Base-by-base conservation (phyloP, 2,797 vertebrate species). In the Amniataba percoides region DNA sequence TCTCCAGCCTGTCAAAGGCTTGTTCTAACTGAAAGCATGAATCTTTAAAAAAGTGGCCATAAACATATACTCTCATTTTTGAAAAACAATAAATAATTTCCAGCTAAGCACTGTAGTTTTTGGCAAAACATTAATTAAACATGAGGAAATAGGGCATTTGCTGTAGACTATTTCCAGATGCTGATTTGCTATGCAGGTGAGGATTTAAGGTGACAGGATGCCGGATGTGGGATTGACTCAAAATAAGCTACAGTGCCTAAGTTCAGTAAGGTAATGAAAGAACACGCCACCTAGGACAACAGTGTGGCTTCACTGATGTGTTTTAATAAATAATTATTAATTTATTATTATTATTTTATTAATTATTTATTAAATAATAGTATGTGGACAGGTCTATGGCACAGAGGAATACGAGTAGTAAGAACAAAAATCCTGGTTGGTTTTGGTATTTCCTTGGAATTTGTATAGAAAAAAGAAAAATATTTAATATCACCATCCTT, bases 381-480 rank as follows among this genome's bases (percentile, higher is more conserved):
- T 34, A 45, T 34, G 18, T 25, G 25, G 11, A 40, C 10, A 59
- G 23, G 3, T 61, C 23, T 19, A 16, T 21, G 9, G 21, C 19
- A 58, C 18, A 63, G 19, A 18, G 12, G 11, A 40, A 59, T 18
- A 21, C 2, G 7, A 27, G 55, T 15, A 48, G 40, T 31, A 27
- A 25, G 7, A 39, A n/a, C 12, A 19, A 8, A 19, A 8, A 9
- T 7, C 1, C 14, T 45, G 36, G 4, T 8, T 48, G 25, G 23
- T 56, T 56, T 66, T 25, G 23, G 7, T 51, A 21, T 76, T 66
- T 69, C 18, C 11, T 27, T 61, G 56, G 18, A 25, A 71, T 51
- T 55, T 43, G 10, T n/a, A 71, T 5, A 27, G 4, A 23, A 49
- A 43, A 31, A 25, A 2, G 36, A 42, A 61, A 49, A 45, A 68